Base-by-base conservation (phyloP, 2,113 vertebrate genomes). In the Scartelaos histophorus region DNA sequence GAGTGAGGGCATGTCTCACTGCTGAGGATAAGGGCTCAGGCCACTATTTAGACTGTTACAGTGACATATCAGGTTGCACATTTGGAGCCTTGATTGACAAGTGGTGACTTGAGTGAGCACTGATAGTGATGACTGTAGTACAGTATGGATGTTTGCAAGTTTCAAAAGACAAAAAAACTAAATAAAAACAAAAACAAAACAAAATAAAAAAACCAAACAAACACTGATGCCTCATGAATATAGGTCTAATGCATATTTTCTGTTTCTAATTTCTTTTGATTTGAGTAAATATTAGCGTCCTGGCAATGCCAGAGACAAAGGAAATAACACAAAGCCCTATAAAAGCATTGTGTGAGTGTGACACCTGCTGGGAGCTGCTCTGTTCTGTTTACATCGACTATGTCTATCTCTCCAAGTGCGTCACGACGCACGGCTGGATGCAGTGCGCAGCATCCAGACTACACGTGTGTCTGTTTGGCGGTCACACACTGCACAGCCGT, bases 1-100 rank as follows among this genome's bases (percentile, higher is more conserved):
- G 78, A 88, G 86, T 89, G 81, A 87, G 84, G 71, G 90, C 92
- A 91, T 85, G 88, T 88, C 90, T 90, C 79, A 81, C 67, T 74
- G 64, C 58, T 85, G 82, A 71, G 45, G 91, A 94, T 94, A 93
- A 94, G 87, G 45, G 21, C 70, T 65, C 13, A 43, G 66, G 53
- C 61, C 70, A 74, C 85, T 78, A 85, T 79, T 89, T 68, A 71
- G 86, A 88, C 88, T 86, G 89, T 89, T 91, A 78, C 79, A 80
- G 57, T 90, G 92, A 93, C 93, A 93, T 93, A 93, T 94, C 93
- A 81, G 84, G 76, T 82, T 62, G 69, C 53, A 64, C 90, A 87
- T 92, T 85, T 82, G 82, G 84, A 89, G 76, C 88, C 78, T 89
- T 93, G 93, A 93, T 88, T 94, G 93, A 84, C 93, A 93, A 82